Evolutionary conservation across 2,888 invertebrate genomes (phyloP).

Genomic region (Melikaiella ostensackeni): DNA sequence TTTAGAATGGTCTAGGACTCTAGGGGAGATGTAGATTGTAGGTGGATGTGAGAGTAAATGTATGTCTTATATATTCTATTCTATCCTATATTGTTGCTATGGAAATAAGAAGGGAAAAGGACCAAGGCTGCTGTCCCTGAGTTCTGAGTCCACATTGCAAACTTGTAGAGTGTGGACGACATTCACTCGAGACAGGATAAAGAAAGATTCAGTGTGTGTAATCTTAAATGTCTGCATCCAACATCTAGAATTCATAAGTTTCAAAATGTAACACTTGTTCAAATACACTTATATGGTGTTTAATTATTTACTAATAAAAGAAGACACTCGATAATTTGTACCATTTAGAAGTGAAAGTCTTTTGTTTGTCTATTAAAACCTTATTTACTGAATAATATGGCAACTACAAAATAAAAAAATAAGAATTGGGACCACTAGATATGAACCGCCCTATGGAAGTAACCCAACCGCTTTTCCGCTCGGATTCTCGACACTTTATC

Average conservation of each 20-base stretch:
- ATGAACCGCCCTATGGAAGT: neutral
- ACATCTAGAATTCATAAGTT: too few species aligned
- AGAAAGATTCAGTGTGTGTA: neutral
- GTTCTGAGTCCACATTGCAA: constrained; percentile 8
- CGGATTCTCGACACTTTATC: constrained; percentile 51
- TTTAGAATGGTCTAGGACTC: neutral
- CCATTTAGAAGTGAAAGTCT: too few species aligned
- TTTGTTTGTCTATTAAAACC: too few species aligned
- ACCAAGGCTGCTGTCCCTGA: neutral
- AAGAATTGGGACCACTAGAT: neutral
- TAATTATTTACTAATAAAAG: too few species aligned
- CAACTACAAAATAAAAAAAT: neutral
- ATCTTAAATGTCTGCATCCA: neutral
- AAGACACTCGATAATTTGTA: too few species aligned
- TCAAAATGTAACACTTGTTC: too few species aligned
- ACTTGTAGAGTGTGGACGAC: neutral
- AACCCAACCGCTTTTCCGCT: constrained; percentile 48
- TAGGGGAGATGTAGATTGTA: neutral
- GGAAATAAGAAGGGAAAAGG: neutral
- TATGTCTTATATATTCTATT: neutral
- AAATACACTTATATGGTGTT: too few species aligned
- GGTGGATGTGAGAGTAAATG: neutral
- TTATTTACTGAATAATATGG: too few species aligned
- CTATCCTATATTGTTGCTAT: constrained; percentile 5
- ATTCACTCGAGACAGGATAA: neutral